These are phyloP conservation scores for Perca fluviatilis DNA, from an alignment of 2,113 vertebrate genomes.

Conservation along the genomic window DNA sequence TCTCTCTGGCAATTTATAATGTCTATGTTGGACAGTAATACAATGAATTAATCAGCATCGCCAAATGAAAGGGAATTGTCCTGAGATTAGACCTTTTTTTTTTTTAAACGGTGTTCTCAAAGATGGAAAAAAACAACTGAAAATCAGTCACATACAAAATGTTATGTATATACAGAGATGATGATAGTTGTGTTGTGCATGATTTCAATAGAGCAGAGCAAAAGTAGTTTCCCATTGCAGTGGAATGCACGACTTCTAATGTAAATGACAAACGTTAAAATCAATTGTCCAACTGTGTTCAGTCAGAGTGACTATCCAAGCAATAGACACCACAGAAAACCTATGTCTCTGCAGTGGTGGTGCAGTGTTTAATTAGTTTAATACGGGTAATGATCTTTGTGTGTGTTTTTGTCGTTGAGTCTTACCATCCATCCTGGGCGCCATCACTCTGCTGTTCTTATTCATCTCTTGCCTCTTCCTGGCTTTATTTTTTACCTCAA, in stretches of 20 bases:
- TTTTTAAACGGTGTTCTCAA: conserved; percentile 3
- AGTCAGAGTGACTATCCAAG: background rate
- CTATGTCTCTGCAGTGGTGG: background rate
- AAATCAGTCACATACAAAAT: conserved; percentile 21
- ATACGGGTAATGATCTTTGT: background rate
- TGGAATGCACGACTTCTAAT: background rate
- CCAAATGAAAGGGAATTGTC: conserved; percentile 59
- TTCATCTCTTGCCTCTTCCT: background rate
- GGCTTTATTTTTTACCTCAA: background rate
- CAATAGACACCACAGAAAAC: background rate
- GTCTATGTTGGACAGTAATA: conserved; percentile 62
- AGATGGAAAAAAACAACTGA: background rate
- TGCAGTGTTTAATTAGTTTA: conserved; percentile 34
- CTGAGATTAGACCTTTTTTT: conserved; percentile 39
- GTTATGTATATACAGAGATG: background rate
- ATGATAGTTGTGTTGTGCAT: background rate
- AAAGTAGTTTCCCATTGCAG: background rate
- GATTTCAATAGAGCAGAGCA: background rate
- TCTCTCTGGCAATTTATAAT: conserved; percentile 62
- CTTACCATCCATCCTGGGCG: background rate
- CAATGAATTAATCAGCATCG: conserved; percentile 65
- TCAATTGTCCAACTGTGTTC: background rate
- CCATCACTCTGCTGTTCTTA: background rate
- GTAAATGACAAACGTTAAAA: background rate
- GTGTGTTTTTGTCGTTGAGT: background rate